Base-by-base conservation (phyloP, 2,888 invertebrate genomes). In the Scelioninae gen. 2 region DNA sequence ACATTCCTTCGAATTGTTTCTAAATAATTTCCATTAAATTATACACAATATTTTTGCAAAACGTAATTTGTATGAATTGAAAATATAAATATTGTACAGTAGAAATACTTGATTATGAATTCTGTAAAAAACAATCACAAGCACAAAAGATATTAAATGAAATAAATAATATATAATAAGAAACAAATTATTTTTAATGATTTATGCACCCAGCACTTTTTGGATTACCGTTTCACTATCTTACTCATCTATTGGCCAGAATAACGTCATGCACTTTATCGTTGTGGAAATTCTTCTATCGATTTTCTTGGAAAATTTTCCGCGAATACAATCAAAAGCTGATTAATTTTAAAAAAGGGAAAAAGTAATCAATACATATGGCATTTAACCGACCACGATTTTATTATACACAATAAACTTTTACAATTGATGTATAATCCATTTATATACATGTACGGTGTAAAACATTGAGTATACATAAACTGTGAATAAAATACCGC, bases 401-500 rank as follows among this genome's bases (percentile, higher is more conserved):
- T 75, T 75, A 72, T 72, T 74, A 63, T 71, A 72, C 69, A 64
- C 58, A 72, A 75, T 78, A 79, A 71, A 77, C 79, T 79, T 81
- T 79, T 79, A 81, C 80, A 81, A 79, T 80, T 76, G 76, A 78
- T 79, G 79, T 77, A 78, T 78, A 78, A 78, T 78, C 79, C 65
- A 76, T 78, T 81, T 77, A 79, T 79, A 81, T 77, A 78, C 78
- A 73, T 76, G 67, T 78, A 78, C 75, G 74, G 74, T 76, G 80
- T 79, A 80, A 75, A 79, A 81, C 78, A 80, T 79, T 80, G 77
- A 81, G 78, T 80, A 80, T 78, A 77, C 77, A 78, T 80, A 80
- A 77, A 79, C 78, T 81, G 78, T 79, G 80, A 81, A 81, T 81
- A 81, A 81, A 80, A 79, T 80, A 80, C 75, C 73, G 76, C 78